These are phyloP conservation scores for Misgurnus mizolepis DNA, from an alignment of 2,113 vertebrate genomes.

Conservation along the genomic window DNA sequence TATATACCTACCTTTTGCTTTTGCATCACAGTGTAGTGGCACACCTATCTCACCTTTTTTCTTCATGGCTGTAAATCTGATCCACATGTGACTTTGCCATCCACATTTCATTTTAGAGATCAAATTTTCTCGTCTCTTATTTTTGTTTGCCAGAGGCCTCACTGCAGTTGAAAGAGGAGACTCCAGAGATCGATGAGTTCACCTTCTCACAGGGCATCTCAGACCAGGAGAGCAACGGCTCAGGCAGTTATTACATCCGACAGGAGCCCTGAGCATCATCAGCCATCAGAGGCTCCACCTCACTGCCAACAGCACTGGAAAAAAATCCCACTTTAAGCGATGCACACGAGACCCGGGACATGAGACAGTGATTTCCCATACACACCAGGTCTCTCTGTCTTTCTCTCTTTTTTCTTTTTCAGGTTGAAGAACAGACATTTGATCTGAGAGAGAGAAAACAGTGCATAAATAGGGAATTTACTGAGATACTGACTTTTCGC, in stretches of 20 bases:
- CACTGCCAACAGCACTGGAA: constrained; percentile 61
- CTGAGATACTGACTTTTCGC: constrained; percentile 67
- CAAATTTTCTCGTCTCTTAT: constrained; percentile 31
- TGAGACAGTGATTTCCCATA: constrained; percentile 54
- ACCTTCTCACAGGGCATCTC: constrained; percentile 91
- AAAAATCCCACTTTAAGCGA: constrained; percentile 43
- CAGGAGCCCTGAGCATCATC: constrained; percentile 84
- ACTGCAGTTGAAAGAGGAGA: constrained; percentile 90
- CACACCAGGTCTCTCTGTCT: constrained; percentile 41
- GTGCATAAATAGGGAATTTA: constrained; percentile 57
- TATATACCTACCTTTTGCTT: no score
- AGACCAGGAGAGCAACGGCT: constrained; percentile 96
- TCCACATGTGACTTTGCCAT: neutral
- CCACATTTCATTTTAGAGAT: neutral
- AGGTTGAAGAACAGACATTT: constrained; percentile 69
- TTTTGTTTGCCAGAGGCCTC: constrained; percentile 77
- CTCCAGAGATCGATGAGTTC: constrained; percentile 89
- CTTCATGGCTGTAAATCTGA: neutral
- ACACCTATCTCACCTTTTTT: neutral
- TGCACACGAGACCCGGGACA: constrained; percentile 41
- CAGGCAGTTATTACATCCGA: constrained; percentile 96
- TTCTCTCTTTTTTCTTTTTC: constrained; percentile 40
- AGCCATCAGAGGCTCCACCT: constrained; percentile 47
- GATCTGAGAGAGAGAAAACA: constrained; percentile 54
- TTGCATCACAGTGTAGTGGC: no score